Evolutionary conservation across 2,113 vertebrate genomes (phyloP).

Genomic region (Chitala chitala): DNA sequence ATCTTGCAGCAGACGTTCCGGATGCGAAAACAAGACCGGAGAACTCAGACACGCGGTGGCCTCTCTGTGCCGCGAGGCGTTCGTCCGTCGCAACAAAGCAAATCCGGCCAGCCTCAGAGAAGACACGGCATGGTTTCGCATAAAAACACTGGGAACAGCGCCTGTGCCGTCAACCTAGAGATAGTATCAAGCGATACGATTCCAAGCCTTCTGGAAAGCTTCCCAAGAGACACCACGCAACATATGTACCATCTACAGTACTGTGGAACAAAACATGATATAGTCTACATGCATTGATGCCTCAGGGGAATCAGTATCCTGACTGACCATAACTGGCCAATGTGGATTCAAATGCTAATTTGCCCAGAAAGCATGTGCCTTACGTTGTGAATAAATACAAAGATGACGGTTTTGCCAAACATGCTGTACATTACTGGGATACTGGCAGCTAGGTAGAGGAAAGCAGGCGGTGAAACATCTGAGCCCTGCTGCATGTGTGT

Average conservation of each 20-base stretch:
- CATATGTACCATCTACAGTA: conserved; percentile 11
- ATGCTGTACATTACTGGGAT: too few species aligned
- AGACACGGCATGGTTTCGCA: not conserved
- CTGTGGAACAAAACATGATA: not conserved
- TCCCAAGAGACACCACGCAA: not conserved
- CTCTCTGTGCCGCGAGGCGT: not conserved
- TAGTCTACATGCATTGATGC: too few species aligned
- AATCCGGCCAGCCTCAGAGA: conserved; percentile 13
- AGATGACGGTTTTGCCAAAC: too few species aligned
- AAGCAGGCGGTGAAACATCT: too few species aligned
- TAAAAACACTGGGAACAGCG: not conserved
- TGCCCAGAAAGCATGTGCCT: too few species aligned
- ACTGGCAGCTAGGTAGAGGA: too few species aligned
- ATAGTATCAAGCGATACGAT: not conserved
- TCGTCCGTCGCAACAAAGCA: too few species aligned
- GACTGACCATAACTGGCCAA: too few species aligned
- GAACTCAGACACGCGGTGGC: not conserved
- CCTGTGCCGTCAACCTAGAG: not conserved
- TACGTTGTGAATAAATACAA: too few species aligned
- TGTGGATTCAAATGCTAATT: too few species aligned
- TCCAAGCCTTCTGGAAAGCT: not conserved
- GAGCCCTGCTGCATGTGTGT: too few species aligned
- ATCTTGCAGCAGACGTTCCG: not conserved
- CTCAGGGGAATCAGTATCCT: too few species aligned
- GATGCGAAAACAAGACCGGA: not conserved